Percentiles rank a stretch among this genome's conserved stretches.
Conservation (phyloP, 1,140 invertebrate species). For the Thaumatotibia leucotreta region DNA sequence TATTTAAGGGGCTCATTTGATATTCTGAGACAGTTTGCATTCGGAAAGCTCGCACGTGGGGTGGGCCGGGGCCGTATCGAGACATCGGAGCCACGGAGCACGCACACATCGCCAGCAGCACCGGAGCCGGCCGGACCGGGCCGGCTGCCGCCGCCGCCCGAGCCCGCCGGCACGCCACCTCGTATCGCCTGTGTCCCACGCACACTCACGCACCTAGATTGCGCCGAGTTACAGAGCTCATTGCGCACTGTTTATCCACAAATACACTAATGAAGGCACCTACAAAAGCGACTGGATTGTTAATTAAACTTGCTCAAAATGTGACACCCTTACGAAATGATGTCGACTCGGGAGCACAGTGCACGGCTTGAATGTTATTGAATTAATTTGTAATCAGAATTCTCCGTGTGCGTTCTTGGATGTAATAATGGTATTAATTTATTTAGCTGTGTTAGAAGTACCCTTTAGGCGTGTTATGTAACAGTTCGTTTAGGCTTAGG, state of each 20-base stretch:
- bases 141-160: background rate
- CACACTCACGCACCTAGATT: slow-evolving; percentile 40
- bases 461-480: slow-evolving; percentile 3
- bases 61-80: slow-evolving; percentile 44
- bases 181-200: slow-evolving; percentile 18
- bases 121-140: slow-evolving; percentile 14
- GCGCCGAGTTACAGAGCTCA: slow-evolving; percentile 34
- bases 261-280: slow-evolving; percentile 76
- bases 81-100: slow-evolving; percentile 45
- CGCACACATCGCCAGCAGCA: slow-evolving; percentile 25
- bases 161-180: slow-evolving; percentile 19
- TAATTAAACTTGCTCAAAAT: slow-evolving; percentile 76
- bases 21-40: slow-evolving; percentile 73
- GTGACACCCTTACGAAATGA: slow-evolving; percentile 74
- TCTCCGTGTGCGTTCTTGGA: slow-evolving; percentile 58
- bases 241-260: slow-evolving; percentile 71
- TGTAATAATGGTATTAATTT: slow-evolving; percentile 56
- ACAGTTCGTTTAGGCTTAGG: background rate
- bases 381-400: slow-evolving; percentile 73
- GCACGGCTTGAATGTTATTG: slow-evolving; percentile 68
- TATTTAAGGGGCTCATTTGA: slow-evolving; percentile 75
- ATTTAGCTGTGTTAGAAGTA: slow-evolving; percentile 30
- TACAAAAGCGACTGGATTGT: slow-evolving; percentile 75
- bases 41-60: slow-evolving; percentile 64
- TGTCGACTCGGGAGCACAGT: slow-evolving; percentile 60